Evolutionary conservation across 2,888 invertebrate genomes (phyloP), one percentile per base, ranked within the genome.

Genomic region (Orchestes rusci): DNA sequence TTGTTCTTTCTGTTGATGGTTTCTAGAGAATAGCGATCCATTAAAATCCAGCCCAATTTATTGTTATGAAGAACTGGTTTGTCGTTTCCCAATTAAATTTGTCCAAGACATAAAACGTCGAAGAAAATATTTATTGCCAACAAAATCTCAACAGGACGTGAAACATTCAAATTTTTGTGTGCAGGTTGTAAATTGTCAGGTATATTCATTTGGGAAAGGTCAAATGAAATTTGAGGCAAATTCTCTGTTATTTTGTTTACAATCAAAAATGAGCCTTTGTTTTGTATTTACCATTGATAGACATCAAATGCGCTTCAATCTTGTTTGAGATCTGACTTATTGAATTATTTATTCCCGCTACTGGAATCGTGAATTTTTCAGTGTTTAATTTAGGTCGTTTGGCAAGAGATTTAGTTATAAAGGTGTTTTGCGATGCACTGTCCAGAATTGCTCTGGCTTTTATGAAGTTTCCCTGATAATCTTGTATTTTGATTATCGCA

Each of bases 51-150:
- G 10, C 47, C 45, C 7, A 50, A 31, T 35, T 43, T 43, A 1
- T n/a, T 42, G 23, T 50, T 45, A 40, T 47, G 45, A 8, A 45
- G 39, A 15, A 47, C 16, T 1, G 52, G 52, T 16, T 15, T n/a
- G 15, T 45, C 30, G 12, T 19, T 16, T 2, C 50, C 48, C 19
- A 46, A 16, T 12, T 17, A 5, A 7, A 45, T 43, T 39, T 48
- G 45, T 3, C 30, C 23, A 7, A 7, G 23, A 5, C 10, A 7
- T 10, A 23, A 7, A 23, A 23, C 10, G 7, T 7, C 10, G 7
- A 5, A 23, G 10, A 23, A 23, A 7, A 23, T 10, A 7, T 23
- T 10, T 30, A 12, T 10, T 5, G 8, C 31, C 31, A 30, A 12
- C 12, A 30, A 30, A 30, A 30, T 4, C 7, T 30, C 31, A 7